Evolutionary conservation across 2,797 vertebrate species (phyloP).

Genomic region (Pseudomugil gertrudae): DNA sequence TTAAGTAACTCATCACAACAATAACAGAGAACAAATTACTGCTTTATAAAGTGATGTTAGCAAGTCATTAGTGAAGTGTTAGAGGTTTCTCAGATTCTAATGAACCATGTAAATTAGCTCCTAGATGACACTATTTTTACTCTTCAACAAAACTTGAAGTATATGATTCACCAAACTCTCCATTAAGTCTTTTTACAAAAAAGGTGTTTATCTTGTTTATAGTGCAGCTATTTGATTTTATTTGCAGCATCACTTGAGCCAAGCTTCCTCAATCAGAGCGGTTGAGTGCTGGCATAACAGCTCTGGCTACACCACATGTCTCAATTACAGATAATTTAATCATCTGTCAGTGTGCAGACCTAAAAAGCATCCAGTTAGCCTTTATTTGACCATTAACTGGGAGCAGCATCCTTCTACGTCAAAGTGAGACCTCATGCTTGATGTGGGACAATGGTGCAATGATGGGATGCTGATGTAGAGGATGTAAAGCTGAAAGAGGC

Average conservation of each 20-base stretch:
- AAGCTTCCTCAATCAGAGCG: slow-evolving; percentile 44
- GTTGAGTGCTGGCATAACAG: slow-evolving; percentile 49
- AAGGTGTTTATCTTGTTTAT: neutral
- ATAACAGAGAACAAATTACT: neutral
- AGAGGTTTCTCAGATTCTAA: neutral
- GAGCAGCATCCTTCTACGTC: slow-evolving; percentile 27
- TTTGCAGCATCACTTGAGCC: slow-evolving; percentile 15
- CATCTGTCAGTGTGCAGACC: slow-evolving; percentile 44
- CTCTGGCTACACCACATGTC: slow-evolving; percentile 50
- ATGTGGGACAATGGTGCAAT: slow-evolving; percentile 1
- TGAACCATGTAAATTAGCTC: neutral
- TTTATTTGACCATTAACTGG: slow-evolving; percentile 41
- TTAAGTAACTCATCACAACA: neutral
- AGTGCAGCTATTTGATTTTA: slow-evolving; percentile 6
- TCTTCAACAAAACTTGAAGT: neutral
- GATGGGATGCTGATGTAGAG: slow-evolving; percentile 12
- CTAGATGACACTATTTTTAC: neutral
- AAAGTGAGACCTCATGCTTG: slow-evolving; percentile 9
- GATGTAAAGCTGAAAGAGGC: slow-evolving; percentile 10
- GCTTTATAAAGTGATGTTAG: neutral
- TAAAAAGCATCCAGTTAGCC: slow-evolving; percentile 51
- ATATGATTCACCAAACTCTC: neutral
- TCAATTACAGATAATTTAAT: slow-evolving; percentile 72
- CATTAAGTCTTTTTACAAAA: neutral
- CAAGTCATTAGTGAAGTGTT: neutral